These are phyloP conservation scores for Camponotus fellah DNA, from an alignment of 2,888 invertebrate genomes.

Conservation along the genomic window DNA sequence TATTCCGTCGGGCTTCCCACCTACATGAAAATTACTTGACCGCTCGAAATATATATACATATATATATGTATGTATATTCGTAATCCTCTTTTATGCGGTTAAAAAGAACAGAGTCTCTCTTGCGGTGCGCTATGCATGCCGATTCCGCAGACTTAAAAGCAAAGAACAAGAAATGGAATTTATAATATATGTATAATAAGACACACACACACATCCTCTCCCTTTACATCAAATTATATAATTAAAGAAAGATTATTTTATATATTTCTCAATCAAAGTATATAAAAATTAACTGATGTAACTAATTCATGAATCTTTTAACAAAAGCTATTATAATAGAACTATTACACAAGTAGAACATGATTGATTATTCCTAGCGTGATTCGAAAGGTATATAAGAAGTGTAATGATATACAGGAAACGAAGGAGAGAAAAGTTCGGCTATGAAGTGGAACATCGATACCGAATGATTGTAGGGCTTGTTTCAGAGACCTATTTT, in stretches of 20 bases:
- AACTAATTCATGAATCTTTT: not conserved
- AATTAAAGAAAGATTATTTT: not conserved
- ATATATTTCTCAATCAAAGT: not conserved
- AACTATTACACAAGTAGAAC: not conserved
- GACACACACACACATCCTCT: not conserved
- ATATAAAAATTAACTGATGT: not conserved
- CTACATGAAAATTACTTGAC: slow-evolving; percentile 69
- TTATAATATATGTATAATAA: not conserved
- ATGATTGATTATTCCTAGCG: not conserved
- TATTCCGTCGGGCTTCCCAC: slow-evolving; percentile 75
- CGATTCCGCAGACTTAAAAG: not conserved
- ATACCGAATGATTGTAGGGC: slow-evolving; percentile 78
- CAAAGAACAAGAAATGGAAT: not conserved
- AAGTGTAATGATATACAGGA: not conserved
- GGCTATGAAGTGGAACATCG: slow-evolving; percentile 55
- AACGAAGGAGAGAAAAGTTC: not conserved
- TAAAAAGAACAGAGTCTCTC: not conserved
- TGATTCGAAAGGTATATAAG: not conserved
- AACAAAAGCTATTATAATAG: not conserved
- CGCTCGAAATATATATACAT: slow-evolving; percentile 40
- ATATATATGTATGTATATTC: not conserved
- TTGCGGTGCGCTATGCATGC: not conserved
- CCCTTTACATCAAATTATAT: not conserved
- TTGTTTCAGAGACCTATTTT: slow-evolving; percentile 80
- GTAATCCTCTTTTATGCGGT: not conserved